Evolutionary conservation across 2,888 invertebrate genomes (phyloP).

Genomic region (Yponomeuta evonymella): DNA sequence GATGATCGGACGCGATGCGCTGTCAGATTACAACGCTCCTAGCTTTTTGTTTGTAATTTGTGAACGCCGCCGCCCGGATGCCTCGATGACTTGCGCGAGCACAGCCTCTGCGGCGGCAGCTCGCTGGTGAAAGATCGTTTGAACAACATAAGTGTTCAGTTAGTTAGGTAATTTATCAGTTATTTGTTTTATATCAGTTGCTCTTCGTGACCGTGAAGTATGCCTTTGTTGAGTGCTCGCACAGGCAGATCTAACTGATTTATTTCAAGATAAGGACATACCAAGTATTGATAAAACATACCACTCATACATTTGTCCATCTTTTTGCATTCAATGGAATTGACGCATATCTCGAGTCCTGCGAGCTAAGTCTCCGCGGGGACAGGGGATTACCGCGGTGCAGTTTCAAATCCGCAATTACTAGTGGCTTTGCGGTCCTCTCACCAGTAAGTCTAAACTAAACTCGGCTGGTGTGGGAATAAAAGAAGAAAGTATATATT

Average conservation of each 20-base stretch:
- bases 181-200: slow-evolving; percentile 45
- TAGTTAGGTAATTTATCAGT: slow-evolving; percentile 58
- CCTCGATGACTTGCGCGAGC: slow-evolving; percentile 61
- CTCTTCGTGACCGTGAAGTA: slow-evolving; percentile 31
- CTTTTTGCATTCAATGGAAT: not conserved
- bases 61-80: slow-evolving; percentile 62
- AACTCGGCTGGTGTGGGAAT: too few relatives aligned
- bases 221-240: slow-evolving; percentile 27
- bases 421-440: slow-evolving; percentile 54
- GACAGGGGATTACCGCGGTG: slow-evolving; percentile 51
- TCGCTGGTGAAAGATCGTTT: slow-evolving; percentile 46
- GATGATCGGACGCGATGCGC: slow-evolving; percentile 67
- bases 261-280: slow-evolving; percentile 12
- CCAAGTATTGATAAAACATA: not conserved
- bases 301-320: not conserved
- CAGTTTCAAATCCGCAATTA: slow-evolving; percentile 65
- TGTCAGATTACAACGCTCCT: slow-evolving; percentile 69
- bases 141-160: slow-evolving; percentile 43
- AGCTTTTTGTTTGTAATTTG: slow-evolving; percentile 70
- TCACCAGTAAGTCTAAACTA: slow-evolving; percentile 1
- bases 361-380: slow-evolving; percentile 21
- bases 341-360: not conserved
- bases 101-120: slow-evolving; percentile 32
- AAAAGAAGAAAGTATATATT: too few relatives aligned
- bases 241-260: slow-evolving; percentile 23